These are phyloP conservation scores for Eupithecia vulgata DNA, from an alignment of 2,888 invertebrate genomes.

Conservation along the genomic window DNA sequence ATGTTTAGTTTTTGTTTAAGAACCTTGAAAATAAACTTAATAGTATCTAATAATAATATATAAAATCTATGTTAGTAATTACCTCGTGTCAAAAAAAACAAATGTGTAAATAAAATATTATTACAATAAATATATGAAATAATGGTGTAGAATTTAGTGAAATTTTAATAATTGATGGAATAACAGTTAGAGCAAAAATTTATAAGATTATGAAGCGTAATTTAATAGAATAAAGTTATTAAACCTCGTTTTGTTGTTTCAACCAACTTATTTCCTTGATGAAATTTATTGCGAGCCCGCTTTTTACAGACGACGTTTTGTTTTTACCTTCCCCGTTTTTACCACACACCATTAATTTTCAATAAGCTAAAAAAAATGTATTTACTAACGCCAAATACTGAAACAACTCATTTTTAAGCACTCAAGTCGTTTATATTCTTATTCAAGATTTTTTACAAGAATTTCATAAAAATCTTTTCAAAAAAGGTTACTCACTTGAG, in stretches of 20 bases:
- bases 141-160: not conserved
- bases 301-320: not conserved
- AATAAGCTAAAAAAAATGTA: not conserved
- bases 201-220: constrained; percentile 18
- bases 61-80: not conserved
- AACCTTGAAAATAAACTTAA: not conserved
- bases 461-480: too few species aligned
- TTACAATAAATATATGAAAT: not conserved
- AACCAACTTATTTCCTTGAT: constrained; percentile 15
- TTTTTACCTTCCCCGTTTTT: not conserved
- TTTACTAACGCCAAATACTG: not conserved
- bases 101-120: not conserved
- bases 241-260: constrained; percentile 20
- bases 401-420: too few species aligned
- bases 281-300: not conserved
- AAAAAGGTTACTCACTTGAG: too few species aligned
- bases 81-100: not conserved
- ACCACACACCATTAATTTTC: not conserved
- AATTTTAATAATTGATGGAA: constrained; percentile 6
- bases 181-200: not conserved
- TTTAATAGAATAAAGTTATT: constrained; percentile 28
- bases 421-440: too few species aligned
- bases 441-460: too few species aligned
- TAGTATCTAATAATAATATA: not conserved
- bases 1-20: not conserved